Evolutionary conservation across 1,140 invertebrate species (phyloP).

Genomic region (Neodiprion virginianus): DNA sequence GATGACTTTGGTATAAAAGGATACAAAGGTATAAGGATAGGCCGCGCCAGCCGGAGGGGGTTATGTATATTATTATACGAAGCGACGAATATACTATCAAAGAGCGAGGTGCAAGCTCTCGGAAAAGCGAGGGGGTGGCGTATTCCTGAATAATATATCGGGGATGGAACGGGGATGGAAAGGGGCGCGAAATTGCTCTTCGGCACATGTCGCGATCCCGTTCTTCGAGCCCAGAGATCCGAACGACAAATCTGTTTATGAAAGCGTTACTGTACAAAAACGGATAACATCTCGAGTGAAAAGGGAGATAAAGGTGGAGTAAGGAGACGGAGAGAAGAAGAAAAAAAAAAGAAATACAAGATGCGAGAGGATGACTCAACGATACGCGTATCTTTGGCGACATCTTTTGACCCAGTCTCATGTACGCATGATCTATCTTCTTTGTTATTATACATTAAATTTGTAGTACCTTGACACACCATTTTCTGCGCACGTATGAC

Average conservation of each 20-base stretch:
- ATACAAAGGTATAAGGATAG: too few relatives aligned
- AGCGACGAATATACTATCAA: not conserved
- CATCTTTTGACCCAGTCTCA: too few relatives aligned
- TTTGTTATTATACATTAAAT: too few relatives aligned
- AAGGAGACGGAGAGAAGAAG: slow-evolving; percentile 27
- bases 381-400: too few relatives aligned
- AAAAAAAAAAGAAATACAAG: too few relatives aligned
- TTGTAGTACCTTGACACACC: too few relatives aligned
- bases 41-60: not conserved
- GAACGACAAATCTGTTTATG: slow-evolving; percentile 5
- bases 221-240: not conserved
- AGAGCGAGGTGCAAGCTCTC: not conserved
- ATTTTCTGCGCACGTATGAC: too few relatives aligned
- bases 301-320: too few relatives aligned
- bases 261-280: slow-evolving; percentile 26
- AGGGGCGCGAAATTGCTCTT: slow-evolving; percentile 3
- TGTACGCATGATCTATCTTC: too few relatives aligned
- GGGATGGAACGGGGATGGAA: not conserved
- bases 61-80: slow-evolving; percentile 1
- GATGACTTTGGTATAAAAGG: too few relatives aligned
- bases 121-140: not conserved
- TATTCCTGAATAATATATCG: not conserved
- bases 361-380: too few relatives aligned
- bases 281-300: slow-evolving; percentile 37
- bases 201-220: slow-evolving; percentile 2